These are phyloP conservation scores for Pristionchus entomophagus DNA, from an alignment of 2,888 invertebrate genomes.

Conservation along the genomic window DNA sequence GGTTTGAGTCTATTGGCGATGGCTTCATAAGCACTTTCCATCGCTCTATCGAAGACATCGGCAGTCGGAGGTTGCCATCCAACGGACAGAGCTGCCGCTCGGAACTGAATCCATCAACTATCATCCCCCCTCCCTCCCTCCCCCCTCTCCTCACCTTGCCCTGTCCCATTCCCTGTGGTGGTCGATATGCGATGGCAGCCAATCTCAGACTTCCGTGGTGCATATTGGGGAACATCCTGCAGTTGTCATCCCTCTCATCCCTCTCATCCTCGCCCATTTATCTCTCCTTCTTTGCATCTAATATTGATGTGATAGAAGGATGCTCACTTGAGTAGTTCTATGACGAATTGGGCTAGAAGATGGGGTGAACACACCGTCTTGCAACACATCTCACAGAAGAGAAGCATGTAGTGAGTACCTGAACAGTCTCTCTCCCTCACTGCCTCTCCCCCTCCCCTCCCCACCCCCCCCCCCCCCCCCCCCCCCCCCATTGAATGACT, in stretches of 20 bases:
- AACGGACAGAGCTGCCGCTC: background rate
- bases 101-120: conserved; percentile 25
- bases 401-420: background rate
- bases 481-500: background rate
- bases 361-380: background rate
- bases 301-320: background rate
- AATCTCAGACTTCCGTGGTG: background rate
- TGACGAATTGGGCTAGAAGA: background rate
- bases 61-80: conserved; percentile 1
- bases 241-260: background rate
- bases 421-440: background rate
- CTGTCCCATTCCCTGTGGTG: conserved; percentile 10
- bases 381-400: conserved; percentile 24
- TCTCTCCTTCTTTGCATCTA: background rate
- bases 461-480: background rate
- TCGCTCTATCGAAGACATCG: conserved; percentile 29
- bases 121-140: background rate
- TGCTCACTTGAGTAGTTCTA: conserved; percentile 7
- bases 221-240: conserved; percentile 6
- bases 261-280: background rate
- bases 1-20: background rate
- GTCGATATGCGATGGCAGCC: background rate
- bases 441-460: background rate
- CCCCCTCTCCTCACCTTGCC: conserved; percentile 27
- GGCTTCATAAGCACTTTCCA: conserved; percentile 10